These are phyloP conservation scores for Capitulum mitella DNA, from an alignment of 2,888 invertebrate species.

Conservation along the genomic window DNA sequence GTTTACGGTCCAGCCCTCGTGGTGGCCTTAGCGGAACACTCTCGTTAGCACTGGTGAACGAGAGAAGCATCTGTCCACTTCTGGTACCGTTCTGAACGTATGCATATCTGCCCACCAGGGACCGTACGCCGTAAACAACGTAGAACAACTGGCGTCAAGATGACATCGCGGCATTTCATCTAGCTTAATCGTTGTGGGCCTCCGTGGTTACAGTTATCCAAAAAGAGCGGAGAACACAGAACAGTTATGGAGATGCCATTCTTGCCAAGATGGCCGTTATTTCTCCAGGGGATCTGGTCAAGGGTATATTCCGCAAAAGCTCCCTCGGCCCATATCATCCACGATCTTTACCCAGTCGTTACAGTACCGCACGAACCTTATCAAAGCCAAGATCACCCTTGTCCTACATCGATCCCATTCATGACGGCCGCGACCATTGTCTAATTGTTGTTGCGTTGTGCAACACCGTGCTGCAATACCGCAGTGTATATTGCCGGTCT, in stretches of 20 bases:
- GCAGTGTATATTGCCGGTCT: neutral
- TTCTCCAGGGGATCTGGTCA: too few relatives aligned
- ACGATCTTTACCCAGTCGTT: too few relatives aligned
- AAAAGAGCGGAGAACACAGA: too few relatives aligned
- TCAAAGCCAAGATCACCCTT: neutral
- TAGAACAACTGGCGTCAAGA: neutral
- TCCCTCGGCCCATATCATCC: too few relatives aligned
- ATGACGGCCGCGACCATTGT: neutral
- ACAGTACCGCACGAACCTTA: too few relatives aligned
- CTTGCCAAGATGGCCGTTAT: too few relatives aligned
- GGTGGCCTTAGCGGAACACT: too few relatives aligned
- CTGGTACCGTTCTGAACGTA: neutral
- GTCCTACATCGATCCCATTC: neutral
- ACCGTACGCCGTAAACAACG: neutral
- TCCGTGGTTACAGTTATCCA: too few relatives aligned
- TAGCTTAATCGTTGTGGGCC: neutral
- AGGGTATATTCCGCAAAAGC: too few relatives aligned
- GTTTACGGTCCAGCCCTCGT: too few relatives aligned
- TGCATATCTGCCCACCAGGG: neutral
- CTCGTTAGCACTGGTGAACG: too few relatives aligned
- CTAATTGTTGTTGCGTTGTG: slow-evolving; percentile 10
- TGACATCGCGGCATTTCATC: neutral
- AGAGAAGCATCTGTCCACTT: neutral
- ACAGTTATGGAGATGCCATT: too few relatives aligned
- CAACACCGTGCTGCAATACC: neutral